Evolutionary conservation across 2,113 vertebrate genomes (phyloP).

Genomic region (Stictonetta naevosa): DNA sequence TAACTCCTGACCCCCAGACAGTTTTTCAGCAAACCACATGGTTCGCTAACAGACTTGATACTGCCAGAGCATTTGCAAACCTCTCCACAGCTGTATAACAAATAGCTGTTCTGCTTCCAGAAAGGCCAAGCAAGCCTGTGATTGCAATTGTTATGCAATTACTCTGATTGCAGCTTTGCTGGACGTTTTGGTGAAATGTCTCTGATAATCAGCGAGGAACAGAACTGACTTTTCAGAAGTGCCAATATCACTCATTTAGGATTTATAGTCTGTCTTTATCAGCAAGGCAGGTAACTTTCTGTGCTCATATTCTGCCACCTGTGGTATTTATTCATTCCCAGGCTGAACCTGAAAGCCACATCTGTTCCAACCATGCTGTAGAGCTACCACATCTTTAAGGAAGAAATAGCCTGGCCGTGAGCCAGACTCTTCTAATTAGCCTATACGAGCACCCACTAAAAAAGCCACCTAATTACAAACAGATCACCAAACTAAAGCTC

Average conservation of each 20-base stretch:
- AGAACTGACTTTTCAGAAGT: conserved; percentile 27
- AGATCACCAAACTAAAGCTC: neutral
- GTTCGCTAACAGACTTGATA: neutral
- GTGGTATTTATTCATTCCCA: conserved; percentile 37
- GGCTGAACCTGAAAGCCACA: conserved; percentile 25
- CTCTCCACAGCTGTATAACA: neutral
- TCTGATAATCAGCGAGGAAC: conserved; percentile 32
- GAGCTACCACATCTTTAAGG: conserved; percentile 32
- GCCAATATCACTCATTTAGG: conserved; percentile 24
- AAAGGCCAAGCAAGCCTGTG: conserved; percentile 40
- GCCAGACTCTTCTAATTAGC: conserved; percentile 52
- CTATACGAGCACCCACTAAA: neutral
- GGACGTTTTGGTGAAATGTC: conserved; percentile 34
- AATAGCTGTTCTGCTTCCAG: conserved; percentile 17
- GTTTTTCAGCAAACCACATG: neutral
- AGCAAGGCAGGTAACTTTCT: conserved; percentile 8
- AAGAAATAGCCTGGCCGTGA: conserved; percentile 11
- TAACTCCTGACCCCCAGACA: neutral
- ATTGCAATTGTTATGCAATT: conserved; percentile 54
- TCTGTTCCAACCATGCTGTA: conserved; percentile 10
- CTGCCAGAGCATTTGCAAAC: conserved; percentile 1
- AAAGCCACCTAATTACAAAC: conserved; percentile 42
- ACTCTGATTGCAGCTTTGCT: conserved; percentile 53
- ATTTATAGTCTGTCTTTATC: neutral
- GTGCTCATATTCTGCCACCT: conserved; percentile 20